Evolutionary conservation across 1,140 invertebrate species (phyloP), one percentile per base, ranked within the genome.

Genomic region (Drosophila repleta): DNA sequence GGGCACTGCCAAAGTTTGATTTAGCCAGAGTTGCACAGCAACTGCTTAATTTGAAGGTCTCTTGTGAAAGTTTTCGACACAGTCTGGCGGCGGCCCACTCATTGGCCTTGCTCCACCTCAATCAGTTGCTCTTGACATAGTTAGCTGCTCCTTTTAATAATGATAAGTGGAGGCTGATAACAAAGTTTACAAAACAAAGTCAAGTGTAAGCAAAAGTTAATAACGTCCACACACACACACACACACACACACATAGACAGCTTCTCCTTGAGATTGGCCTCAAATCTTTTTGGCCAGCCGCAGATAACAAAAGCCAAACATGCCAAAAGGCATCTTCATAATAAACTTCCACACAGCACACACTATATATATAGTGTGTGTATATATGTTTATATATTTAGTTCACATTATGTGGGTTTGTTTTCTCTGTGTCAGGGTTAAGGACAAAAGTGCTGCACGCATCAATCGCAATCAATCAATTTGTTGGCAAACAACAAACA

Each of bases 391-490:
- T 58, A 26, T 53, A 29, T 63, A 20, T 15, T 7, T 35, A 7
- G 39, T 6, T 26, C 57, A 21, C 66, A 43, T 62, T 35, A 35
- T 55, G 24, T 69, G 43, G 52, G 26, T 39, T 17, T 58, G 35
- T 76, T 37, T 35, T 72, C 53, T 55, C 17, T 63, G 35, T 61
- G 58, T 51, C 79, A 72, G 83, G 82, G 71, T 82, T 88, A 82
- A 83, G 82, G 83, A 79, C 83, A 87, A 35, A 43, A 87, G 78
- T 79, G 55, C 21, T 18, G 49, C 84, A 83, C 83, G 79, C 83
- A 76, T 79, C 83, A 83, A 88, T 79, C 65, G 79, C 84, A 87
- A 87, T 87, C 83, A 87, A 87, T 87, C 83, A 87, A 88, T 88
- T 88, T 88, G 75, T 55, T 37, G 52, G 52, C 67, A 76, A 83